These are phyloP conservation scores for Drosophila malerkotliana DNA, from an alignment of 1,140 invertebrate species.

Conservation along the genomic window DNA sequence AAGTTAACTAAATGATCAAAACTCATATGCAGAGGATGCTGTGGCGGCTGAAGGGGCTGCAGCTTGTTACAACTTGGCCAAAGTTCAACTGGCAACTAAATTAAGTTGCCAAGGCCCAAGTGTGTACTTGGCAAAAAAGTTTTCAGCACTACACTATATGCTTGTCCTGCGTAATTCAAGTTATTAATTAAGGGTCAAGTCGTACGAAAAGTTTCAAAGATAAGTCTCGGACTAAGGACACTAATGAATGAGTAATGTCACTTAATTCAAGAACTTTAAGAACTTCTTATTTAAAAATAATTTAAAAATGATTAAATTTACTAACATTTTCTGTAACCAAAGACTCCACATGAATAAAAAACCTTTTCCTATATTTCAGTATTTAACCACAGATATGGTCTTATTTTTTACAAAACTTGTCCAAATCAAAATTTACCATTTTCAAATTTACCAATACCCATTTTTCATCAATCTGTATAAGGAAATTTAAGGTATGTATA, in stretches of 20 bases:
- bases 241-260: background rate
- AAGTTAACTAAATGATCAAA: constrained; percentile 48
- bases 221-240: background rate
- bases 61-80: constrained; percentile 27
- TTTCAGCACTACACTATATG: constrained; percentile 15
- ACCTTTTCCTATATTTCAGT: too few species aligned
- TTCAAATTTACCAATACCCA: too few species aligned
- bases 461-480: too few species aligned
- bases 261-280: background rate
- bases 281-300: too few species aligned
- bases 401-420: too few species aligned
- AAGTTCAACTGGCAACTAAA: constrained; percentile 50
- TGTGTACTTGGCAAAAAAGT: constrained; percentile 53
- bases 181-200: constrained; percentile 61
- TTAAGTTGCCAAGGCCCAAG: constrained; percentile 53
- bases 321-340: too few species aligned
- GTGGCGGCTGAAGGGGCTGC: background rate
- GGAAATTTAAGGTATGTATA: too few species aligned
- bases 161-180: constrained; percentile 50
- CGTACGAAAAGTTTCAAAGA: constrained; percentile 14
- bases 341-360: too few species aligned
- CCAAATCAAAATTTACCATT: too few species aligned
- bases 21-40: constrained; percentile 35
- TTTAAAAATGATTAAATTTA: too few species aligned
- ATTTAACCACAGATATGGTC: too few species aligned